Percentiles rank a stretch among this genome's conserved stretches.
These are phyloP conservation scores for Labeo rohita DNA, from an alignment of 2,113 vertebrate genomes.

Conservation along the genomic window DNA sequence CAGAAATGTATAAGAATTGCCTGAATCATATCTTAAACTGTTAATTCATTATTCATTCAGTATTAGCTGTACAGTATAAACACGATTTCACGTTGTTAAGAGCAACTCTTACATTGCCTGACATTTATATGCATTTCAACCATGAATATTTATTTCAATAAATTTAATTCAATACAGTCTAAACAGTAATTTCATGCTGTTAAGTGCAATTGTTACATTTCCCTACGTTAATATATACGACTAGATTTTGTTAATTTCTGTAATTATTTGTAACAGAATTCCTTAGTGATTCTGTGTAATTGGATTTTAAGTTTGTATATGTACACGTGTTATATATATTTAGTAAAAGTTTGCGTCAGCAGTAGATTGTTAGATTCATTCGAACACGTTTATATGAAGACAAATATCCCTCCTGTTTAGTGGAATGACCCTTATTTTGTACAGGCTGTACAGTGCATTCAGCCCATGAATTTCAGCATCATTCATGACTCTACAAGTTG, in stretches of 20 bases:
- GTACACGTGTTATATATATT: too few species aligned
- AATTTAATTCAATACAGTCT: background rate
- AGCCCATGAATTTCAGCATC: constrained; percentile 40
- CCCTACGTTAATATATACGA: background rate
- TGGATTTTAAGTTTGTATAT: background rate
- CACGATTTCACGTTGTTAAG: background rate
- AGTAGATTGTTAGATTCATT: background rate
- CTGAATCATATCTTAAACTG: background rate
- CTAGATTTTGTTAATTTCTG: background rate
- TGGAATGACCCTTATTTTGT: background rate
- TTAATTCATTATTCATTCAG: background rate
- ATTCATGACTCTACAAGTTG: constrained; percentile 57
- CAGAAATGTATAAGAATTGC: background rate
- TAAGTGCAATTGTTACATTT: too few species aligned
- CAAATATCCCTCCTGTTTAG: background rate
- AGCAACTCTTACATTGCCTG: background rate
- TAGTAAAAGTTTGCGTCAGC: too few species aligned
- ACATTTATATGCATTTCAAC: background rate
- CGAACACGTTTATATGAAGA: background rate
- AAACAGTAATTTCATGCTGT: background rate
- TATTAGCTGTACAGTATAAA: background rate
- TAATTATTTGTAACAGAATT: background rate
- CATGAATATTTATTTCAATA: too few species aligned
- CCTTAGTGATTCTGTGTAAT: background rate
- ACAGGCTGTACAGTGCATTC: constrained; percentile 20